phyloP scores from a whole-genome alignment of 2,797 vertebrate genomes.

The Mormyrus hasselquistii region DNA sequence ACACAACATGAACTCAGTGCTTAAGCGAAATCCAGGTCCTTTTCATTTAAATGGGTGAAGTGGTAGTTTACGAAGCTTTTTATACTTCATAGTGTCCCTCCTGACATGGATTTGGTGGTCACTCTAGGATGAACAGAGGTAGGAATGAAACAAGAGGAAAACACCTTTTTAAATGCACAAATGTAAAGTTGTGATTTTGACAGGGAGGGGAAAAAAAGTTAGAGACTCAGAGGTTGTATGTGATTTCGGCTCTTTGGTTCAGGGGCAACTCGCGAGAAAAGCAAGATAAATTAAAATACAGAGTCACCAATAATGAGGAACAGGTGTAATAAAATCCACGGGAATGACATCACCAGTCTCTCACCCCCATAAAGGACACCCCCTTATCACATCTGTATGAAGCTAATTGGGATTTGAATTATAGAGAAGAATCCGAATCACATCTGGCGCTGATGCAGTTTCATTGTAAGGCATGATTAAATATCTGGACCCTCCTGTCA shows the following conservation, averaged over 20 bases:
- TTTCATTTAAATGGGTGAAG: not conserved
- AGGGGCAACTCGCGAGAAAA: not conserved
- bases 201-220: not conserved
- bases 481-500: not conserved
- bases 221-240: not conserved
- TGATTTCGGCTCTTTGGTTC: not conserved
- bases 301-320: not conserved
- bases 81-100: not conserved
- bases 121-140: not conserved
- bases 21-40: not conserved
- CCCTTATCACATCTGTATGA: not conserved
- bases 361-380: not conserved
- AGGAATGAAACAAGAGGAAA: not conserved
- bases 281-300: not conserved
- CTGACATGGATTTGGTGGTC: not conserved
- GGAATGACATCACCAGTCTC: not conserved
- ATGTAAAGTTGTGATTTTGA: not conserved
- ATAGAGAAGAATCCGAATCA: constrained; percentile 2
- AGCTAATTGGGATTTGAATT: constrained; percentile 5
- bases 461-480: constrained; percentile 11
- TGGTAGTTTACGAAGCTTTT: not conserved
- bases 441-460: not conserved
- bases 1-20: not conserved
- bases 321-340: not conserved
- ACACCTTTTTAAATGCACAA: not conserved